These are phyloP conservation scores for Meghimatium bilineatum DNA, from an alignment of 2,888 invertebrate genomes.

Conservation along the genomic window DNA sequence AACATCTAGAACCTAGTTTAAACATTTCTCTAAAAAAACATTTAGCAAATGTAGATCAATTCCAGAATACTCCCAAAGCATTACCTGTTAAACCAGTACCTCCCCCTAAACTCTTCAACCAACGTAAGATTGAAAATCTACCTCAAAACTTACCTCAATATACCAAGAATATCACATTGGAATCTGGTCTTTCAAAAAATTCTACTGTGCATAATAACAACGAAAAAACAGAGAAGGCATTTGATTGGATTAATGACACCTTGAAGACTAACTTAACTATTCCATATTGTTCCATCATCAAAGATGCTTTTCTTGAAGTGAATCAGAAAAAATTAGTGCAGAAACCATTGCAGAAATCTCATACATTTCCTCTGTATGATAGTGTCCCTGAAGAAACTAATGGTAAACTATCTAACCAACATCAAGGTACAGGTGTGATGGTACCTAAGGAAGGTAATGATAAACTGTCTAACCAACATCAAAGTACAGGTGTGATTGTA, in stretches of 20 bases:
- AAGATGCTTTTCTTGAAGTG: not conserved
- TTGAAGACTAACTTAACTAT: constrained; percentile 22
- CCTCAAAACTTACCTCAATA: not conserved
- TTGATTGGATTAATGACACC: constrained; percentile 78
- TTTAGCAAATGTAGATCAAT: not conserved
- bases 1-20: not conserved
- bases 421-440: not conserved
- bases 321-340: not conserved
- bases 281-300: not conserved
- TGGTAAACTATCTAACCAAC: not conserved
- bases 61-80: constrained; percentile 1
- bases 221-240: constrained; percentile 74
- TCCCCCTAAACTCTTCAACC: not conserved
- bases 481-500: not conserved
- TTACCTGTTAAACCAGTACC: constrained; percentile 8
- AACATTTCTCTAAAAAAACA: not conserved
- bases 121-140: constrained; percentile 4
- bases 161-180: not conserved
- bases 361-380: constrained; percentile 25
- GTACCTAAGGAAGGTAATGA: not conserved
- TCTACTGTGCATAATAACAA: not conserved
- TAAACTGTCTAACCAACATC: not conserved
- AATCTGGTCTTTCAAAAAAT: not conserved
- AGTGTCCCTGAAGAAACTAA: constrained; percentile 23
- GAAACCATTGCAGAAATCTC: not conserved